Percentiles rank a stretch among this genome's conserved stretches.
phyloP scores from a whole-genome alignment of 23 tunicate genomes.

The Oikopleura dioica region DNA sequence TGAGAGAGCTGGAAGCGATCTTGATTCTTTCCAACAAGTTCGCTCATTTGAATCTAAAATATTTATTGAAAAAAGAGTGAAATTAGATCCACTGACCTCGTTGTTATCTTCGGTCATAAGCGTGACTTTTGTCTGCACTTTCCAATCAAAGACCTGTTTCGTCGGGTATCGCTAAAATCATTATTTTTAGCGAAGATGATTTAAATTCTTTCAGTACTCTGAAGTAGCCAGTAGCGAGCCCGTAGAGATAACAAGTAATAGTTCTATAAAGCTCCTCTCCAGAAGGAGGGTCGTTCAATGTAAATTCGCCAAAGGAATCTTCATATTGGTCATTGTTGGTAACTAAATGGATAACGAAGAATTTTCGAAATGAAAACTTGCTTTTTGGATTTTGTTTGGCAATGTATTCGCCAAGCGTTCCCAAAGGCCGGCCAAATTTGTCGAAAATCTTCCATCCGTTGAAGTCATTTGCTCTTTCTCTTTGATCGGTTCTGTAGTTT shows the following conservation, averaged over 20 bases:
- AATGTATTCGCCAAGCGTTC: background rate
- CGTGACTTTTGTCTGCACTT: background rate
- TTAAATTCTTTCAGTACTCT: background rate
- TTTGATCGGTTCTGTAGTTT: background rate
- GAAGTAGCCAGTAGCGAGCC: background rate
- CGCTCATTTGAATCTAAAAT: background rate
- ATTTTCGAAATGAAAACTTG: too few relatives aligned
- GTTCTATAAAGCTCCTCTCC: background rate
- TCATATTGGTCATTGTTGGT: background rate
- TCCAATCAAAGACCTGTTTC: background rate
- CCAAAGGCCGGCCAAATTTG: background rate
- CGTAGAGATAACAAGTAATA: background rate
- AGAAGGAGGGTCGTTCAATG: background rate
- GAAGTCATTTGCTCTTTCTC: background rate
- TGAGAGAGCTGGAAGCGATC: background rate
- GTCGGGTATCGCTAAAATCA: background rate
- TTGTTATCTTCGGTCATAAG: background rate
- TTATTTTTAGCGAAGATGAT: background rate
- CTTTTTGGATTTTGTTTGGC: background rate
- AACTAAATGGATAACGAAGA: too few relatives aligned
- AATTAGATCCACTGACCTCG: too few relatives aligned
- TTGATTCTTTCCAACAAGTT: background rate
- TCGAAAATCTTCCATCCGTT: background rate
- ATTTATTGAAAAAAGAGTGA: too few relatives aligned
- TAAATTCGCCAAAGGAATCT: background rate